Conservation (phyloP, 2,888 invertebrate species). For the Brenthis hecate region DNA sequence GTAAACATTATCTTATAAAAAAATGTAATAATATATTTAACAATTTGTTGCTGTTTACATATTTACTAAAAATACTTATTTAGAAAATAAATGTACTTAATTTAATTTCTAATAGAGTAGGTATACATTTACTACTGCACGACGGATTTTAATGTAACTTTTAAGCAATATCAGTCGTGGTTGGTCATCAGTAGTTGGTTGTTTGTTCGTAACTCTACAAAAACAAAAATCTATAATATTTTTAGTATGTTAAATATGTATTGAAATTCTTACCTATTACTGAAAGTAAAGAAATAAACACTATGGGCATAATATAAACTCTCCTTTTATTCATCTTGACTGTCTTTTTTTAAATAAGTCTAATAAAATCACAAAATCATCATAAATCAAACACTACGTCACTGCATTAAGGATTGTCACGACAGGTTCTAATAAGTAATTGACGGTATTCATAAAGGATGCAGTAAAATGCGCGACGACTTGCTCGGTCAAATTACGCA, state of each 20-base stretch:
- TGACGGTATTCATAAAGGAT: constrained; percentile 45
- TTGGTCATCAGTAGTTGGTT: no score
- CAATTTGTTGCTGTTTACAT: no score
- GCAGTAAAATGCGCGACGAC: constrained; percentile 25
- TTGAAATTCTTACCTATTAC: constrained; percentile 57
- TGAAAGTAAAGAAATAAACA: constrained; percentile 57
- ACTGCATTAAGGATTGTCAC: constrained; percentile 40
- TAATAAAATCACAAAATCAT: constrained; percentile 56
- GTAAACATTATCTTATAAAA: no score
- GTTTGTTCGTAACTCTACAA: no score
- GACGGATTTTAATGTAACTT: no score
- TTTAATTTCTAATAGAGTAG: no score
- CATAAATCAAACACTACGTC: constrained; percentile 43
- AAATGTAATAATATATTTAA: no score
- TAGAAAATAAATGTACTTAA: no score
- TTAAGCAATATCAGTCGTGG: no score
- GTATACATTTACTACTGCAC: no score
- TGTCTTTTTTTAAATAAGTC: constrained; percentile 42
- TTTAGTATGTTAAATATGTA: background rate
- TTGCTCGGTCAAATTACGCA: constrained; percentile 49
- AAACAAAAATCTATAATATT: background rate
- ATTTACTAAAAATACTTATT: no score
- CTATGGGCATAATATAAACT: constrained; percentile 52
- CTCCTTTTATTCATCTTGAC: constrained; percentile 58
- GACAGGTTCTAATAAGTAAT: constrained; percentile 62